Base-by-base conservation (phyloP, 2,113 vertebrate species). In the Pterocles burchelli region DNA sequence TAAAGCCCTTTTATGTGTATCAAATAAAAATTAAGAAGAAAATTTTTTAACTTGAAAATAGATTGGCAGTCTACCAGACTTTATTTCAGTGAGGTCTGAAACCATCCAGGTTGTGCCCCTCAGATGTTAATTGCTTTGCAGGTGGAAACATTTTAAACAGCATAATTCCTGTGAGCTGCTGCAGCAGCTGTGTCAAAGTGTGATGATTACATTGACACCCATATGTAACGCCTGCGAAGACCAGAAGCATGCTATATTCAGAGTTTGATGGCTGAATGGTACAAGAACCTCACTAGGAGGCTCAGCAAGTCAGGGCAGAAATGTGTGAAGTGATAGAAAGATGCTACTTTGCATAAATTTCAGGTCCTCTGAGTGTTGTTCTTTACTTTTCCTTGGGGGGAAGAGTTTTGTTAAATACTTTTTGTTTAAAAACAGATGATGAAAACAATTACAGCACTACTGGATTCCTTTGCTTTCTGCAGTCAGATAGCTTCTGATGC, bases 231-330 rank as follows among this genome's bases (percentile, higher is more conserved):
- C 25, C 57, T 59, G 68, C 52, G 58, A 29, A 21, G 55, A 49
- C 2, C 13, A 43, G 84, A 28, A 31, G 28, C 46, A 1, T 16
- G 13, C 59, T 36, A 1, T n/a, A 4, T 21, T 61, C 4, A 7
- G 82, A 9, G 29, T 11, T 45, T 17, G 34, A 1, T 29, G 58
- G n/a, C 66, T 63, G 29, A 3, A 0, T 29, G 58, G 82, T 14
- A 25, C 11, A 13, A 19, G 54, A 55, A 57, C 48, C 59, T 91
- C 55, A 9, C 29, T 11, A 33, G 85, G 49, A 68, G 45, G 25
- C 66, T 13, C 74, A 67, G 57, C 80, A 61, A 55, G 71, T 49
- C 71, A 48, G 34, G 67, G 19, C 20, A 46, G 71, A 38, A 55
- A 65, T 31, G 7, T 55, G 59, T 33, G 75, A 43, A 33, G 46